Percentiles rank a stretch among this genome's conserved stretches.
These are phyloP conservation scores for Limonius californicus DNA, from an alignment of 1,140 invertebrate species.

Conservation along the genomic window DNA sequence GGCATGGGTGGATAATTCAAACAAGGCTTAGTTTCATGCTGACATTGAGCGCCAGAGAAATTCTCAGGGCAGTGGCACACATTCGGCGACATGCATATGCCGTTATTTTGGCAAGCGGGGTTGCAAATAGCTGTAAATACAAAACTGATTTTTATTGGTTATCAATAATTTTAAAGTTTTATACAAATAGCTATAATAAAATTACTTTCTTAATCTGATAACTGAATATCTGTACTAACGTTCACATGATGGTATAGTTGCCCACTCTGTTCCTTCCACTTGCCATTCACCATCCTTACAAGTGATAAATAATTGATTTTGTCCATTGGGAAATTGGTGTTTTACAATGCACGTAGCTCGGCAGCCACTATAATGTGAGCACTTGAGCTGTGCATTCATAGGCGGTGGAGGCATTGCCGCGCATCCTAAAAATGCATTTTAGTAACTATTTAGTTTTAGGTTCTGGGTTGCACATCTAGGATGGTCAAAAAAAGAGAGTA, in stretches of 20 bases:
- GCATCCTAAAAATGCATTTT: constrained; percentile 37
- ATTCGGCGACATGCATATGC: constrained; percentile 68
- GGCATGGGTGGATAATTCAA: constrained; percentile 61
- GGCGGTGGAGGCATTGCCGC: constrained; percentile 39
- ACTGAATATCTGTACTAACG: no score
- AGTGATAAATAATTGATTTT: constrained; percentile 49
- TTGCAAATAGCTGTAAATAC: constrained; percentile 65
- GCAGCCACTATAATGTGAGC: constrained; percentile 52
- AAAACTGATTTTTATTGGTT: no score
- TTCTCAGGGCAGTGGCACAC: constrained; percentile 67
- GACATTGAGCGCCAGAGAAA: constrained; percentile 70
- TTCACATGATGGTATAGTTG: constrained; percentile 57
- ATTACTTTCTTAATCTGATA: no score
- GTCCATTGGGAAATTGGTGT: constrained; percentile 60
- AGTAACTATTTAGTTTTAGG: background rate
- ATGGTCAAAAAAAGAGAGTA: no score
- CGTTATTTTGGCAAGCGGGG: constrained; percentile 72
- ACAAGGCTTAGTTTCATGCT: constrained; percentile 68
- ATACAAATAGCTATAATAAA: no score
- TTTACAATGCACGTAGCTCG: constrained; percentile 52
- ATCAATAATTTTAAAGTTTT: no score
- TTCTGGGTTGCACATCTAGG: no score
- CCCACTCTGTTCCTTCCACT: constrained; percentile 50
- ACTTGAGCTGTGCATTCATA: constrained; percentile 47
- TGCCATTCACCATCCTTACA: constrained; percentile 58